Percentiles rank a stretch among this genome's conserved stretches.
phyloP scores from a whole-genome alignment of 2,113 vertebrate species.

The Thermophis baileyi region DNA sequence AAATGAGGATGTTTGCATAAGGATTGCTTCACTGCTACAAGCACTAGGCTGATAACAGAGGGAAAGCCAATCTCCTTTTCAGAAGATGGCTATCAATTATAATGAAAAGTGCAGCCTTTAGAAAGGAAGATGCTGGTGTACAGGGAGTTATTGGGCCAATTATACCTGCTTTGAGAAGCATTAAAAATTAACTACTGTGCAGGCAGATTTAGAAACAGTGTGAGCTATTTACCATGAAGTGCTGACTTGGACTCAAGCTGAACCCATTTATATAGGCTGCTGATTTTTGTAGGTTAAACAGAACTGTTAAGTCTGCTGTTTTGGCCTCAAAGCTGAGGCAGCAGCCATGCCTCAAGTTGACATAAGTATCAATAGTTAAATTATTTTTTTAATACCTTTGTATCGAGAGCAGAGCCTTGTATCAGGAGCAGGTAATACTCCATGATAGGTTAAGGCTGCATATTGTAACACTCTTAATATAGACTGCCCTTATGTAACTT shows the following conservation, averaged over 20 bases:
- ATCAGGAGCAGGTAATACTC: background rate
- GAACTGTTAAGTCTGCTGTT: background rate
- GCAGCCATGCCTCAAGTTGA: background rate
- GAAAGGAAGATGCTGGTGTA: background rate
- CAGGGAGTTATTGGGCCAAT: background rate
- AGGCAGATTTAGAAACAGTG: background rate
- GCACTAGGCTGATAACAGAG: accelerated
- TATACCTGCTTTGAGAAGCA: constrained; percentile 5
- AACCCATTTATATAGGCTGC: background rate
- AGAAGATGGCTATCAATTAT: background rate
- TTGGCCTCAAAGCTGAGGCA: background rate
- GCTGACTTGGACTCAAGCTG: background rate
- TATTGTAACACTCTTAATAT: background rate
- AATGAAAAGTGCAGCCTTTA: background rate
- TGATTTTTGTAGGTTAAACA: constrained; percentile 6
- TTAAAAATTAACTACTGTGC: background rate
- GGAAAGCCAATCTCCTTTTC: accelerated
- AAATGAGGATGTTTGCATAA: background rate
- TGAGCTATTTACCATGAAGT: background rate
- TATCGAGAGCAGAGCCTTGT: constrained; percentile 2
- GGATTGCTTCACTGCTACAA: background rate
- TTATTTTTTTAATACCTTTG: constrained; percentile 24
- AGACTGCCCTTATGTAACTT: background rate
- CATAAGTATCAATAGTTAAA: constrained; percentile 16
- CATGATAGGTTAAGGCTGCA: too few relatives aligned